A percentile compares a stretch with the other conserved stretches of the same genome.
phyloP scores from a whole-genome alignment of 2,113 vertebrate genomes.

The Polypterus senegalus region DNA sequence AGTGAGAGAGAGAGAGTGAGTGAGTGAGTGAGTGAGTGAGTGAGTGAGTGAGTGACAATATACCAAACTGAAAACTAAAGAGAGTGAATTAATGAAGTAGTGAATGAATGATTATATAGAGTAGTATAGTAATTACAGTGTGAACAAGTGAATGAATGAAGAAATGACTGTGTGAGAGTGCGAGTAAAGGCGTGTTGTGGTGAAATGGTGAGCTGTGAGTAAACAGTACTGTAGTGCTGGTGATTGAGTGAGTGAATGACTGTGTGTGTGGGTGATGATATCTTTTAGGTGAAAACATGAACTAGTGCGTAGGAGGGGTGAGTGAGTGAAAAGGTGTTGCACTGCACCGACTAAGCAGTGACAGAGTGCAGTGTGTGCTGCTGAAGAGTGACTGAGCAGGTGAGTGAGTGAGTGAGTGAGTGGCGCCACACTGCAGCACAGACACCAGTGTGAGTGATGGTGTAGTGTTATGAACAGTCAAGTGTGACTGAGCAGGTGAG shows the following conservation, averaged over 20 bases:
- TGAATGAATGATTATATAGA: neutral
- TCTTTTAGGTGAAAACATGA: slow-evolving; percentile 26
- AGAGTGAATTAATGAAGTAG: neutral
- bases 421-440: slow-evolving; percentile 17
- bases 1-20: neutral
- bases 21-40: neutral
- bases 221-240: neutral
- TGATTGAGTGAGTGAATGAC: too few relatives aligned
- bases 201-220: neutral
- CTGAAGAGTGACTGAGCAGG: neutral
- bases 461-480: neutral
- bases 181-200: neutral
- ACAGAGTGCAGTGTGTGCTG: neutral
- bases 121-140: neutral
- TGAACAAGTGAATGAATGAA: slow-evolving; percentile 21
- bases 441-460: slow-evolving; percentile 17
- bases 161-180: slow-evolving; percentile 11
- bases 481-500: neutral
- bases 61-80: neutral
- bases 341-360: slow-evolving; percentile 23
- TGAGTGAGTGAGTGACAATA: neutral
- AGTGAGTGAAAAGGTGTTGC: slow-evolving; percentile 22
- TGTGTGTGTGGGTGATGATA: too few relatives aligned
- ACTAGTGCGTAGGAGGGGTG: slow-evolving; percentile 18
- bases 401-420: neutral